A percentile compares a stretch with the other conserved stretches of the same genome.
phyloP scores from a whole-genome alignment of 1,140 invertebrate species.

The Maconellicoccus hirsutus region DNA sequence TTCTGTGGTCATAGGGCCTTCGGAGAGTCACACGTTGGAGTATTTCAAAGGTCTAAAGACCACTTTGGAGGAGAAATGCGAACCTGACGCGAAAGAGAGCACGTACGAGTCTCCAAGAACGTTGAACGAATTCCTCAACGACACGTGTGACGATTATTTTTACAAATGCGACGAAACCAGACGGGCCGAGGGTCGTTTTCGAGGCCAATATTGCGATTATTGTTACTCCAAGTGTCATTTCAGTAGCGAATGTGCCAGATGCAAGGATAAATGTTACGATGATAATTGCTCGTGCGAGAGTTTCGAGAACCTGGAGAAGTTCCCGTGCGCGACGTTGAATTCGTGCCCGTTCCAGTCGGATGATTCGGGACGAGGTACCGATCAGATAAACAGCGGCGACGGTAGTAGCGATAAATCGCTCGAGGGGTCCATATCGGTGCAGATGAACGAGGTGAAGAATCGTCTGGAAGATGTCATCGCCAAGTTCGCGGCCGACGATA shows the following conservation, averaged over 20 bases:
- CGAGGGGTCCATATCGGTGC: conserved; percentile 11
- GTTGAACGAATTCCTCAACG: conserved; percentile 11
- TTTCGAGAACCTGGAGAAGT: conserved; percentile 12
- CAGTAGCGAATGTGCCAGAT: background rate
- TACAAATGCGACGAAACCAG: background rate
- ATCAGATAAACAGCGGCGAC: conserved; percentile 26
- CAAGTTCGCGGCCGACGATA: background rate
- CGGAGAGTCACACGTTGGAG: conserved; percentile 42
- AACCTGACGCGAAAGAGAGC: background rate
- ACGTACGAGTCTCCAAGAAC: background rate
- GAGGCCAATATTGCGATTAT: background rate
- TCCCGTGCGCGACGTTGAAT: background rate
- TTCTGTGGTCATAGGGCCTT: conserved; percentile 42
- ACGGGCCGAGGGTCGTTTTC: background rate
- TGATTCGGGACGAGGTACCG: conserved; percentile 30
- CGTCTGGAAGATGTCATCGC: conserved; percentile 29
- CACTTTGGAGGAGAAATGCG: conserved; percentile 29
- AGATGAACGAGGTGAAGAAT: conserved; percentile 30
- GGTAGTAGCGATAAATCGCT: conserved; percentile 23
- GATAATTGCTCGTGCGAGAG: conserved; percentile 11
- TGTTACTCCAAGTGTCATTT: conserved; percentile 10
- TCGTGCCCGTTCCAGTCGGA: conserved; percentile 30
- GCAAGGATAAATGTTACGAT: background rate
- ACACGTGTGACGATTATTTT: background rate
- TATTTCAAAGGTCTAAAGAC: conserved; percentile 41